These are phyloP conservation scores for Eurytoma californica DNA, from an alignment of 2,888 invertebrate species.

Conservation along the genomic window DNA sequence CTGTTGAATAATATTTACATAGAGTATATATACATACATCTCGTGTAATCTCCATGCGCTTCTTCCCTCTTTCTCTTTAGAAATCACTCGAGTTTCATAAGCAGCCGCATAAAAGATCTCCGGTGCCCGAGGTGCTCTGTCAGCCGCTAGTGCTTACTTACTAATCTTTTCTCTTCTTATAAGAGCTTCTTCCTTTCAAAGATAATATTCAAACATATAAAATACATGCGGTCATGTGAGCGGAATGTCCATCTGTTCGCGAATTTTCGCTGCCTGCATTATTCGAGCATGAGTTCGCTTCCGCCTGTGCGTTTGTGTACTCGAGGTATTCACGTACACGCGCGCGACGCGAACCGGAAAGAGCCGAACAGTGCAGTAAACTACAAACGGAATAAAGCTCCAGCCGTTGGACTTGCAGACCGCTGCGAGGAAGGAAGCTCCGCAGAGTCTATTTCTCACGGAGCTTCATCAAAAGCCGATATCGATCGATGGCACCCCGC, in stretches of 20 bases:
- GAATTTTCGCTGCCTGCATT: too few species aligned
- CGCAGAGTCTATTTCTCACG: conserved; percentile 23
- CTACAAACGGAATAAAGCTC: conserved; percentile 48
- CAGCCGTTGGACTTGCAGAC: conserved; percentile 3
- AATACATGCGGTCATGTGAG: background rate
- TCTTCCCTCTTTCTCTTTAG: background rate
- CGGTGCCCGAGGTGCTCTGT: background rate
- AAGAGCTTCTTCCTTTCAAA: background rate
- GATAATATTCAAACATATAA: conserved; percentile 5
- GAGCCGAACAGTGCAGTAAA: background rate
- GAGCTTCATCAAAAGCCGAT: conserved; percentile 45
- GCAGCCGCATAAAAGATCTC: conserved; percentile 9
- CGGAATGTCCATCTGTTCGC: too few species aligned
- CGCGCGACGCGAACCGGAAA: conserved; percentile 14
- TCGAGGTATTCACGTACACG: background rate
- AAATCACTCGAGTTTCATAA: conserved; percentile 20
- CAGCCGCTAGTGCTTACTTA: background rate
- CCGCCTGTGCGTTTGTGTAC: background rate
- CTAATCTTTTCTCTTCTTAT: too few species aligned
- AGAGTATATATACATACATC: conserved; percentile 3
- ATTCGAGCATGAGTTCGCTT: too few species aligned
- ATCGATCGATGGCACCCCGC: conserved; percentile 25
- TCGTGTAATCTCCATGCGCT: background rate
- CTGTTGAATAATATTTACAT: conserved; percentile 12
- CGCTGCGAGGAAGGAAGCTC: conserved; percentile 4